Conservation (phyloP, 1,140 invertebrate genomes). For the Teleogryllus occipitalis region DNA sequence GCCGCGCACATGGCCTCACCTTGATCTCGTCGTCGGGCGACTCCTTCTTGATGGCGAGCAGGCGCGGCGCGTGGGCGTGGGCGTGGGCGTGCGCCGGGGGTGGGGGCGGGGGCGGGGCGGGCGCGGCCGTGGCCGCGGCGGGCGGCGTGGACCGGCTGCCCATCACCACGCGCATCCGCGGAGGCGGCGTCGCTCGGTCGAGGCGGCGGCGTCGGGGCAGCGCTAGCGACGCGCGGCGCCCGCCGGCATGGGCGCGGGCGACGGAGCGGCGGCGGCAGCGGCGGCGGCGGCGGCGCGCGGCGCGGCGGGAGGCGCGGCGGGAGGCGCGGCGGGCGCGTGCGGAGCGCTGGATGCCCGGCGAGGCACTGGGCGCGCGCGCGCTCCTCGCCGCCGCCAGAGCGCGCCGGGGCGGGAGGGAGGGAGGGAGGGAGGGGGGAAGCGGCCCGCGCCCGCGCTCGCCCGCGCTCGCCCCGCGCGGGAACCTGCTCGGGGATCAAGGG, state of each 20-base stretch:
- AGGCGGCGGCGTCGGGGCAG: neutral
- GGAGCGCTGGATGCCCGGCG: too few species aligned
- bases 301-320: too few species aligned
- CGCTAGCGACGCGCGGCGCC: too few species aligned
- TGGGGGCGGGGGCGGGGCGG: constrained; percentile 9
- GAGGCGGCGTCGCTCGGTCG: neutral
- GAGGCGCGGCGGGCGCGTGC: too few species aligned
- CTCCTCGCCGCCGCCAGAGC: neutral
- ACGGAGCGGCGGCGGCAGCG: too few species aligned
- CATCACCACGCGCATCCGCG: neutral
- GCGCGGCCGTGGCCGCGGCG: neutral
- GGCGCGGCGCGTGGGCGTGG: constrained; percentile 11
- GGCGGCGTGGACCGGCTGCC: too few species aligned
- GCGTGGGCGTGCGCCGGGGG: neutral
- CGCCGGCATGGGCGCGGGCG: too few species aligned
- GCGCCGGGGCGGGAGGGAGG: too few species aligned
- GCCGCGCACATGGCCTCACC: neutral
- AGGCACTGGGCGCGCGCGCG: neutral
- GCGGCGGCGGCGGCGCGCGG: too few species aligned
- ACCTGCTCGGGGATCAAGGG: too few species aligned
- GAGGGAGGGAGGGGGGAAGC: neutral
- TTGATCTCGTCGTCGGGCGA: constrained; percentile 20
- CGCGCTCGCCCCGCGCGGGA: too few species aligned
- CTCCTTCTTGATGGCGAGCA: constrained; percentile 19
- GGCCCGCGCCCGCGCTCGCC: too few species aligned